Conservation (phyloP, 1,140 invertebrate genomes). For the Meloidogyne floridensis region DNA sequence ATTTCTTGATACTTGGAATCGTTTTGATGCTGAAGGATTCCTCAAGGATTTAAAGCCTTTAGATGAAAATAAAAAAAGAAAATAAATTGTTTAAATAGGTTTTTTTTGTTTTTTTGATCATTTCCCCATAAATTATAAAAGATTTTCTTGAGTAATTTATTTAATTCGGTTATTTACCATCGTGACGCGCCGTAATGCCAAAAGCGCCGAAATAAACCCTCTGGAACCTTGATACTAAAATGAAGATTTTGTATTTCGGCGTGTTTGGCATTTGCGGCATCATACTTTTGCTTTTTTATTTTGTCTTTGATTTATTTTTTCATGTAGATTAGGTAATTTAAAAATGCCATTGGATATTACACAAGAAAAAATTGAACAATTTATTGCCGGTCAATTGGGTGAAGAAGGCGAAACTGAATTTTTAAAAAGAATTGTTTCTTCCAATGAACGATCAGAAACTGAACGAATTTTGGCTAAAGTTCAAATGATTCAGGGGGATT, state of each 20-base stretch:
- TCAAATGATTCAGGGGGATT: constrained; percentile 45
- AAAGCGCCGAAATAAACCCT: too few relatives aligned
- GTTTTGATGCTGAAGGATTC: background rate
- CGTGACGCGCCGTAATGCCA: too few relatives aligned
- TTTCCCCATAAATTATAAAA: background rate
- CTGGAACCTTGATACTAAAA: too few relatives aligned
- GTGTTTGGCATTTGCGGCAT: too few relatives aligned
- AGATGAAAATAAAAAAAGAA: background rate
- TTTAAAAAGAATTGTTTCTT: constrained; percentile 47
- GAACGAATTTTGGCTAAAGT: constrained; percentile 43
- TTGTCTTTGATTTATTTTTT: constrained; percentile 9
- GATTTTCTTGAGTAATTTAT: background rate
- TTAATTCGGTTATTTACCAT: background rate
- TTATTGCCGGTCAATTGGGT: constrained; percentile 59
- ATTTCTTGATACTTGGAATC: constrained; percentile 20
- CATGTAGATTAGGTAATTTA: background rate
- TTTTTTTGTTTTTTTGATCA: background rate
- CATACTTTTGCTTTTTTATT: background rate
- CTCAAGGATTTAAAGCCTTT: background rate
- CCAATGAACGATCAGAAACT: constrained; percentile 40
- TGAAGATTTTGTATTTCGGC: too few relatives aligned
- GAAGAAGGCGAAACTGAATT: constrained; percentile 60
- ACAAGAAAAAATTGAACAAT: constrained; percentile 56
- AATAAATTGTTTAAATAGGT: background rate
- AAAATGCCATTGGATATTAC: background rate